Base-by-base conservation (phyloP, 2,113 vertebrate genomes). In the Anolis sagrei region DNA sequence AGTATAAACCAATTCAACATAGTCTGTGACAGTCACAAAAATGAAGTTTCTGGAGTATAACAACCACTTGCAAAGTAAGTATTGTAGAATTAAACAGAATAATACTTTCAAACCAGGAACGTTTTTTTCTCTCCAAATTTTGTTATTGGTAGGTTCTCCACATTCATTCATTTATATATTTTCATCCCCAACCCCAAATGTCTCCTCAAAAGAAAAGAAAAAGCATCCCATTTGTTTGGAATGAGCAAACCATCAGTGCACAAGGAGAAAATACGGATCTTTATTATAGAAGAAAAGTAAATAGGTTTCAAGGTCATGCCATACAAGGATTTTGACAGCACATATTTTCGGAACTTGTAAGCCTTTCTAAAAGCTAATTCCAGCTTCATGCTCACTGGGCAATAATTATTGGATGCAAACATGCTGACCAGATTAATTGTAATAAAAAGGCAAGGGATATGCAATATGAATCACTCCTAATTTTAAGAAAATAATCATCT, bases 321-420 rank as follows among this genome's bases (percentile, higher is more conserved):
- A 76, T 39, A 85, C 34, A 90, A 86, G 21, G 2, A 51, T 9
- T 0, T 2, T 0, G 4, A 76, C 27, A 85, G 76, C 36, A 51
- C 0, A 9, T 14, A 64, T 25, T 62, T 39, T 70, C 21, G 13
- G 89, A 80, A 77, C 49, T 44, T 0, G 25, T 72, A 78, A 61
- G 25, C 64, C 16, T 51, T 0, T 0, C 49, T 32, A 73, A 66
- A 66, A 73, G 73, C 89, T 81, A 2, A 5, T 79, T 90, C 58
- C 25, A 73, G 68, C 27, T 9, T 66, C 34, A 6, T 5, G 0
- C 0, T 32, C 84, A 83, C 66, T 27, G 74, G 82, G 70, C 87
- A 87, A 76, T 88, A 84, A 90, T 92, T 89, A 91, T 1, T 11
- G 75, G 75, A 81, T 86, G 79, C 73, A 90, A 88, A 83, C 66